Evolutionary conservation across 2,888 invertebrate genomes (phyloP).

Genomic region (Cantharis lateralis): DNA sequence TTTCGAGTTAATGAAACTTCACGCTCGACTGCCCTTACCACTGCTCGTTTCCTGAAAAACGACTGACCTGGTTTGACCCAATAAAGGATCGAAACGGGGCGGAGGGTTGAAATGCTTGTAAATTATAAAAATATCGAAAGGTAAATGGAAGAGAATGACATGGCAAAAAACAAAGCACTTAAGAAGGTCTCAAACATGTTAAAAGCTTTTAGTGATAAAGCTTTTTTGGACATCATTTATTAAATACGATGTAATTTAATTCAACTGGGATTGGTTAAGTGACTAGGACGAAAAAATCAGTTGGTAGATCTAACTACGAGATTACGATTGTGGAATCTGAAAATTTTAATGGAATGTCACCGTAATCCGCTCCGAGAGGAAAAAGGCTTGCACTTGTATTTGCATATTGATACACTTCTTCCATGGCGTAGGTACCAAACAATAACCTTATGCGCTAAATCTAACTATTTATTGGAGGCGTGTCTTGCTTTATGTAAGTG

Average conservation of each 20-base stretch:
- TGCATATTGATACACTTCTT: not conserved
- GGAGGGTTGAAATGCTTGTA: not conserved
- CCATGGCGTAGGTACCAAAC: not conserved
- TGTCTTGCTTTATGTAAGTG: slow-evolving; percentile 10
- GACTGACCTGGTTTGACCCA: not conserved
- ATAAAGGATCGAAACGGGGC: not conserved
- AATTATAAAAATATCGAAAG: not conserved
- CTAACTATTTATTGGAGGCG: slow-evolving; percentile 5
- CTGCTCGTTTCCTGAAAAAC: not conserved
- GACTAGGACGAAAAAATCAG: not conserved
- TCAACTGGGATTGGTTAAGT: not conserved
- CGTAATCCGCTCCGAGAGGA: not conserved
- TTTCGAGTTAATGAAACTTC: not conserved
- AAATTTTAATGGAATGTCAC: not conserved
- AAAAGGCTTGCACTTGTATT: not conserved
- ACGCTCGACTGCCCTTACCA: not conserved
- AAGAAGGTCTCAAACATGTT: not conserved
- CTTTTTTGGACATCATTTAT: not conserved
- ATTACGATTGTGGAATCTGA: not conserved
- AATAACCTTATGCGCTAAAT: not conserved
- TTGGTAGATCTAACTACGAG: not conserved
- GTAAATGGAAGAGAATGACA: not conserved
- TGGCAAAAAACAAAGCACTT: not conserved
- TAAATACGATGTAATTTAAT: not conserved
- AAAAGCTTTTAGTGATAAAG: not conserved